Evolutionary conservation across 2,113 vertebrate species (phyloP).

Genomic region (Prunella fulvescens): DNA sequence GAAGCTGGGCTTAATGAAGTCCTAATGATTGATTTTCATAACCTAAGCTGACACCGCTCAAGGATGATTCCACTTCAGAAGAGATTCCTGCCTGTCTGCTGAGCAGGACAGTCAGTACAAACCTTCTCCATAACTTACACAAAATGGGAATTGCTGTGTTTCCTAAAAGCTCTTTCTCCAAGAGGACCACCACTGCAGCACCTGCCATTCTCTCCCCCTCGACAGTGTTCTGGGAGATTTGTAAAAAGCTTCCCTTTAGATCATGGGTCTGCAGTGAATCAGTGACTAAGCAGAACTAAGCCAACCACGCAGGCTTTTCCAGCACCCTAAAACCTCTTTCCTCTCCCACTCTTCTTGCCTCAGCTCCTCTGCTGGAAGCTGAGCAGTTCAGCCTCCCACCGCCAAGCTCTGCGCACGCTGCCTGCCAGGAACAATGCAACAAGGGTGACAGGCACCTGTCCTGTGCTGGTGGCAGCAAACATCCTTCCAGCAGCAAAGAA

Average conservation of each 20-base stretch:
- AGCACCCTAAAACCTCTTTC: background rate
- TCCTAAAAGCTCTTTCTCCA: background rate
- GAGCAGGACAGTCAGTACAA: background rate
- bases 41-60: background rate
- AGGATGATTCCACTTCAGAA: background rate
- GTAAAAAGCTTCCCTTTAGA: background rate
- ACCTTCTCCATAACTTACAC: background rate
- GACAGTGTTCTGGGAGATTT: background rate
- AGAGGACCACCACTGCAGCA: background rate
- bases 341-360: background rate
- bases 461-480: background rate
- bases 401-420: background rate
- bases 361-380: background rate
- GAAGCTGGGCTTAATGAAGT: constrained; percentile 1
- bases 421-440: background rate
- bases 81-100: background rate
- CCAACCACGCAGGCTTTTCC: background rate
- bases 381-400: background rate
- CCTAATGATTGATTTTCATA: constrained; percentile 1
- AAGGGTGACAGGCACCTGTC: background rate
- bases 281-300: background rate
- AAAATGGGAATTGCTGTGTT: background rate
- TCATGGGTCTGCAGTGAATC: background rate
- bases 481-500: background rate
- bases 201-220: background rate